These are phyloP conservation scores for Candoia aspera DNA, from an alignment of 2,113 vertebrate genomes.

Conservation along the genomic window DNA sequence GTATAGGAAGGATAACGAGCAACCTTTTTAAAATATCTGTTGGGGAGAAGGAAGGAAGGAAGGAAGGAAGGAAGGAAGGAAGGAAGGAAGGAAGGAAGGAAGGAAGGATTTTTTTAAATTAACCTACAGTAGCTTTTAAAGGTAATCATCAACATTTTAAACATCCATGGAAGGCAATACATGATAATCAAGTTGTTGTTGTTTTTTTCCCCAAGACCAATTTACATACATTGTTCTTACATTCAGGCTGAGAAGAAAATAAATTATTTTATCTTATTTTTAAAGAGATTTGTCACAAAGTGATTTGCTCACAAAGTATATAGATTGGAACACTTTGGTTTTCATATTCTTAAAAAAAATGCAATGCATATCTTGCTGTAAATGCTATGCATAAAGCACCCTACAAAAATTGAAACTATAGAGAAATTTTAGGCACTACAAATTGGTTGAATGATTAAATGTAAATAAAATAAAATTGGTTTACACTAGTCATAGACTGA, in stretches of 20 bases:
- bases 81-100: no score
- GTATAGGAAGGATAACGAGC: no score
- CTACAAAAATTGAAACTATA: neutral
- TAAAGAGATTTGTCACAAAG: neutral
- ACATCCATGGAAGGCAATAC: neutral
- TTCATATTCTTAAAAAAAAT: neutral
- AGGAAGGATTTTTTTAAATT: no score
- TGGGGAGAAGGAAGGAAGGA: neutral
- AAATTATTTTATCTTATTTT: neutral
- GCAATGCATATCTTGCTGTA: neutral
- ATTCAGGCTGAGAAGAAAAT: neutral
- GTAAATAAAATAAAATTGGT: neutral
- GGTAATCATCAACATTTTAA: neutral
- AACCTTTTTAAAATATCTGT: neutral
- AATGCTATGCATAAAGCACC: neutral
- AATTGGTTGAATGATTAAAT: neutral
- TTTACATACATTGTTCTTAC: neutral
- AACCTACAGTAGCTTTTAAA: neutral
- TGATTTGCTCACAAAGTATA: neutral
- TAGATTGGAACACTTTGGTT: neutral
- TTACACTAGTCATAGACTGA: neutral
- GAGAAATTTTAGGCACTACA: neutral
- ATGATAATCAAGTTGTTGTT: neutral
- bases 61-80: no score
- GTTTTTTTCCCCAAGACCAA: neutral